Conservation (phyloP, 2,888 invertebrate species). For the Plutella xylostella region DNA sequence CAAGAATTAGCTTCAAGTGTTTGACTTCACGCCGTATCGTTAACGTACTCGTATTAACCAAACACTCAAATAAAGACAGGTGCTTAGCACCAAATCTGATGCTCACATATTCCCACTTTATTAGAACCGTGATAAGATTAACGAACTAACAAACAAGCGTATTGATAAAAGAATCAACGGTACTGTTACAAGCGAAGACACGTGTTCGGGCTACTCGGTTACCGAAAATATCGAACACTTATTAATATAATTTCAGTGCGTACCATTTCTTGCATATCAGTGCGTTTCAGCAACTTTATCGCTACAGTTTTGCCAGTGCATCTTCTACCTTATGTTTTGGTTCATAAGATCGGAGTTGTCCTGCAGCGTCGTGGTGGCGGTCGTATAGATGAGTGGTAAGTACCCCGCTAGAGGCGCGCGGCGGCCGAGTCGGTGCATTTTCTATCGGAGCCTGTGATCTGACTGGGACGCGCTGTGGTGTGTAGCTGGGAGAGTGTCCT, state of each 20-base stretch:
- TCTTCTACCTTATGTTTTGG: background rate
- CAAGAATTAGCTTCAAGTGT: slow-evolving; percentile 31
- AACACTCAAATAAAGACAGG: slow-evolving; percentile 6
- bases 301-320: background rate
- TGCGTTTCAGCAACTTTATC: background rate
- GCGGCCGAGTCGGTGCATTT: background rate
- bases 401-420: slow-evolving; percentile 5
- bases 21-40: slow-evolving; percentile 25
- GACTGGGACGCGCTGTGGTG: background rate
- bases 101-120: no score
- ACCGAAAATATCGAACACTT: no score
- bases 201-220: no score
- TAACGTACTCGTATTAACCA: slow-evolving; percentile 23
- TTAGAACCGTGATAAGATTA: no score
- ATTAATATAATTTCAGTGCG: background rate
- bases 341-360: background rate
- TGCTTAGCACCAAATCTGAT: no score
- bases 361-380: background rate
- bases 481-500: background rate
- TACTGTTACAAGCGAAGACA: no score
- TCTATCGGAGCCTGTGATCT: slow-evolving; percentile 7
- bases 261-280: background rate
- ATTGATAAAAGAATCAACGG: no score
- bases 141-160: no score
- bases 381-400: slow-evolving; percentile 3